Evolutionary conservation across 2,113 vertebrate species (phyloP).

Genomic region (Spea bombifrons): DNA sequence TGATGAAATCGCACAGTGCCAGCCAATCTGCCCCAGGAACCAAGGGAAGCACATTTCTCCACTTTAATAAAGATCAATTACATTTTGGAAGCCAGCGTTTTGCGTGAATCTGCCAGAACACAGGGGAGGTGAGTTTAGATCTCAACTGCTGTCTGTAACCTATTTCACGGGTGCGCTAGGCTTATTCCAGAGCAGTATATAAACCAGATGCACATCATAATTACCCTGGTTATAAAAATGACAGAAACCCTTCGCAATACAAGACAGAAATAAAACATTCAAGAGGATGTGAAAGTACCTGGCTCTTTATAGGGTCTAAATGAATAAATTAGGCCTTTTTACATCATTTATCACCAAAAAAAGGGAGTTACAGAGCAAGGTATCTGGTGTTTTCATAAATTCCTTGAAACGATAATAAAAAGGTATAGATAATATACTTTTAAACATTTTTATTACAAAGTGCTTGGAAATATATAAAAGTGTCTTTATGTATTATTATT

Average conservation of each 20-base stretch:
- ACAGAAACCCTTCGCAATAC: neutral
- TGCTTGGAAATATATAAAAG: too few relatives aligned
- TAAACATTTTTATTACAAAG: too few relatives aligned
- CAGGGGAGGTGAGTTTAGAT: neutral
- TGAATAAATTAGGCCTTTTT: neutral
- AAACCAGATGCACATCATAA: slow-evolving; percentile 22
- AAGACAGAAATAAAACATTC: slow-evolving; percentile 1
- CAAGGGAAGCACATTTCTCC: slow-evolving; percentile 15
- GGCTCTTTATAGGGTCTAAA: neutral
- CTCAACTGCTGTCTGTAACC: slow-evolving; percentile 15
- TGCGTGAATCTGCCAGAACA: slow-evolving; percentile 10
- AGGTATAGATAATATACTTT: too few relatives aligned
- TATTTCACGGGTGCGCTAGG: slow-evolving; percentile 20
- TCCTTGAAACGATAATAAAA: too few relatives aligned
- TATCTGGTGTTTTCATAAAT: too few relatives aligned
- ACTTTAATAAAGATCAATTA: slow-evolving; percentile 39
- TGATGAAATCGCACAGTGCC: slow-evolving; percentile 34
- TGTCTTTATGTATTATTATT: too few relatives aligned
- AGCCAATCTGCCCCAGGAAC: slow-evolving; percentile 37
- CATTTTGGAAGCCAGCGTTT: slow-evolving; percentile 13
- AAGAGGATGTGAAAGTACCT: neutral
- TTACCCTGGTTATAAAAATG: slow-evolving; percentile 11
- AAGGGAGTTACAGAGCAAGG: neutral
- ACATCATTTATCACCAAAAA: neutral
- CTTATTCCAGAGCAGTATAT: slow-evolving; percentile 17